Evolutionary conservation across 2,888 invertebrate species (phyloP).

Genomic region (Eupithecia inturbata): DNA sequence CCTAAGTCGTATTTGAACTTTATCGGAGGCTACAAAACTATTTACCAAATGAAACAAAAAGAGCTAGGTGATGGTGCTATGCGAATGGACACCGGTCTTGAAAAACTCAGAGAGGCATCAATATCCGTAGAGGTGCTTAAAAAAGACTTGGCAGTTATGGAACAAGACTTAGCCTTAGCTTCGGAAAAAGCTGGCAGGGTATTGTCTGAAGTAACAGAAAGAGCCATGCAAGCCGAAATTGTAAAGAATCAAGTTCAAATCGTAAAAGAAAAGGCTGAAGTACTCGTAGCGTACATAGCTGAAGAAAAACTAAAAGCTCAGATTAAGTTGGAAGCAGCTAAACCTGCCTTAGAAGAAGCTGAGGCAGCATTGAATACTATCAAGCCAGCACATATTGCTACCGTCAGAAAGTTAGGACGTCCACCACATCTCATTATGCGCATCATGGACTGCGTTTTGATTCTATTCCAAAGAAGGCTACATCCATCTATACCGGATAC

Average conservation of each 20-base stretch:
- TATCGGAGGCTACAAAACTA: constrained; percentile 96
- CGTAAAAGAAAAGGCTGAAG: constrained; percentile 98
- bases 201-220: constrained; percentile 94
- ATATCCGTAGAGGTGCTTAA: constrained; percentile 96
- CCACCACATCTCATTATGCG: constrained; percentile 99
- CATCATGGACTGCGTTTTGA: constrained; percentile 98
- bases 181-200: constrained; percentile 96
- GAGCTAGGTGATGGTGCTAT: constrained; percentile 95
- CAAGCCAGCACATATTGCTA: constrained; percentile 97
- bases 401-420: constrained; percentile 96
- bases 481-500: constrained; percentile 93
- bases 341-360: constrained; percentile 97
- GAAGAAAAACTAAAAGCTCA: constrained; percentile 96
- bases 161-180: constrained; percentile 95
- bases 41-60: constrained; percentile 94
- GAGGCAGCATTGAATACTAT: constrained; percentile 97
- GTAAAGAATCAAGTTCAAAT: constrained; percentile 98
- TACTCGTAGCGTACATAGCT: constrained; percentile 92
- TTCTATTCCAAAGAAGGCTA: constrained; percentile 94
- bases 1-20: constrained; percentile 98
- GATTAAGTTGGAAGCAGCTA: constrained; percentile 96
- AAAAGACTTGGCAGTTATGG: constrained; percentile 96
- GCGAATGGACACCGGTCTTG: constrained; percentile 97
- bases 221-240: constrained; percentile 97
- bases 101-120: constrained; percentile 97